Conservation (phyloP, 1,140 invertebrate genomes). For the Ditylenchus dipsaci region DNA sequence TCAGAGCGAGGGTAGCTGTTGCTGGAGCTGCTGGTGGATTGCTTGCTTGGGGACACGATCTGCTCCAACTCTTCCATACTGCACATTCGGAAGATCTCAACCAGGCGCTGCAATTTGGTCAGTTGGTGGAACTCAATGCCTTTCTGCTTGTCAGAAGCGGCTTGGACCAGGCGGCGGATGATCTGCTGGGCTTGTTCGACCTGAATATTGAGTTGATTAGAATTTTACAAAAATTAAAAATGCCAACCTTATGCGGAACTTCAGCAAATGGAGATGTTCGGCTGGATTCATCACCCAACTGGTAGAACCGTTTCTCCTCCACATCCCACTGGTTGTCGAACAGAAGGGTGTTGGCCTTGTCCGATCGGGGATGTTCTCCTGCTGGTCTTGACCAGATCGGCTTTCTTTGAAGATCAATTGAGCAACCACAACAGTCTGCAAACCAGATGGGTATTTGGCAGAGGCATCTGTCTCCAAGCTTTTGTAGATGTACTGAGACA, state of each 20-base stretch:
- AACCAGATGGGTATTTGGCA: background rate
- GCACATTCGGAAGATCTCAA: conserved; percentile 36
- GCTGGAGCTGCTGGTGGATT: background rate
- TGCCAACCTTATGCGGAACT: conserved; percentile 21
- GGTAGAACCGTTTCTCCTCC: conserved; percentile 43
- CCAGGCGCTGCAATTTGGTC: conserved; percentile 27
- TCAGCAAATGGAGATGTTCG: conserved; percentile 14
- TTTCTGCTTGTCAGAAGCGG: conserved; percentile 13
- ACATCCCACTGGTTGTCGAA: conserved; percentile 38
- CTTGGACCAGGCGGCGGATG: conserved; percentile 9
- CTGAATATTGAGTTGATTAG: background rate
- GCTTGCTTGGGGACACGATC: background rate
- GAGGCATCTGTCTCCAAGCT: background rate
- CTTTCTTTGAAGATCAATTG: background rate
- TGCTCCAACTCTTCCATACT: conserved; percentile 25
- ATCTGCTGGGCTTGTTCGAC: conserved; percentile 21
- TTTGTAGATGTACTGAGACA: conserved; percentile 3
- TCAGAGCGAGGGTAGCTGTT: too few relatives aligned
- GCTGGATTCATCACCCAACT: conserved; percentile 34
- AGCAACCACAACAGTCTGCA: conserved; percentile 1
- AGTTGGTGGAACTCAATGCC: conserved; percentile 30
- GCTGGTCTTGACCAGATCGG: background rate
- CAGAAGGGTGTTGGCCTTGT: conserved; percentile 21
- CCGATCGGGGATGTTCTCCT: background rate
- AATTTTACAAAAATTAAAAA: background rate